A percentile compares a stretch with the other conserved stretches of the same genome.
Evolutionary conservation across 1,140 invertebrate species (phyloP).

Genomic region (Hylaeus anthracinus): DNA sequence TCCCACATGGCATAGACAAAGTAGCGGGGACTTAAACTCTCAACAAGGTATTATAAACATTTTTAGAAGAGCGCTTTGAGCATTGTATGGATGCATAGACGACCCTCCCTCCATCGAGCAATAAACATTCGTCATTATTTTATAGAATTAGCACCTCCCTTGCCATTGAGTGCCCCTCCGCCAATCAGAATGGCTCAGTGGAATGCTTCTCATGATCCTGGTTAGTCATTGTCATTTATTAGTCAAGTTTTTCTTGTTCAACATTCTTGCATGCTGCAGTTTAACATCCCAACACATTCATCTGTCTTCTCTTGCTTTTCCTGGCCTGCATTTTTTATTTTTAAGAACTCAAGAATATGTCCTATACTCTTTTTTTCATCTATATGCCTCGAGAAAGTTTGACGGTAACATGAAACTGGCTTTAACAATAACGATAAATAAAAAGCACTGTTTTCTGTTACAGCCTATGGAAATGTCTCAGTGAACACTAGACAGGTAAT

Average conservation of each 20-base stretch:
- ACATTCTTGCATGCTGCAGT: slow-evolving; percentile 27
- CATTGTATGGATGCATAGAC: background rate
- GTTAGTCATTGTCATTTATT: slow-evolving; percentile 70
- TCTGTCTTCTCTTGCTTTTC: slow-evolving; percentile 16
- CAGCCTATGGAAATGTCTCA: slow-evolving; percentile 77
- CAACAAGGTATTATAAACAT: slow-evolving; percentile 71
- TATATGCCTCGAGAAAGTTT: background rate
- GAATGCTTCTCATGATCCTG: slow-evolving; percentile 75
- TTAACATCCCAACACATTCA: slow-evolving; percentile 21
- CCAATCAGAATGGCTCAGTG: slow-evolving; percentile 75
- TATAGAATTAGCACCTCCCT: slow-evolving; percentile 79
- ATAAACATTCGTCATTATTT: slow-evolving; percentile 63
- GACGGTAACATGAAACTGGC: background rate
- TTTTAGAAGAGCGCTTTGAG: background rate
- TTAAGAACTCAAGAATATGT: background rate
- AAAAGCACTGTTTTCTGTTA: slow-evolving; percentile 61
- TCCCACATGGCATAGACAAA: slow-evolving; percentile 71
- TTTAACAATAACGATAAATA: background rate
- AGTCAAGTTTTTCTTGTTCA: slow-evolving; percentile 9
- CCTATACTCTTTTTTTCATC: background rate
- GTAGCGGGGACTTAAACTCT: slow-evolving; percentile 68
- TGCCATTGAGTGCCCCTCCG: slow-evolving; percentile 78
- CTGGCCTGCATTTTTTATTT: background rate
- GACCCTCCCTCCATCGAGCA: slow-evolving; percentile 24
- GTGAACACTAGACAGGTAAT: slow-evolving; percentile 75